Base-by-base conservation (phyloP, 1,140 invertebrate species). In the Wasmannia auropunctata region DNA sequence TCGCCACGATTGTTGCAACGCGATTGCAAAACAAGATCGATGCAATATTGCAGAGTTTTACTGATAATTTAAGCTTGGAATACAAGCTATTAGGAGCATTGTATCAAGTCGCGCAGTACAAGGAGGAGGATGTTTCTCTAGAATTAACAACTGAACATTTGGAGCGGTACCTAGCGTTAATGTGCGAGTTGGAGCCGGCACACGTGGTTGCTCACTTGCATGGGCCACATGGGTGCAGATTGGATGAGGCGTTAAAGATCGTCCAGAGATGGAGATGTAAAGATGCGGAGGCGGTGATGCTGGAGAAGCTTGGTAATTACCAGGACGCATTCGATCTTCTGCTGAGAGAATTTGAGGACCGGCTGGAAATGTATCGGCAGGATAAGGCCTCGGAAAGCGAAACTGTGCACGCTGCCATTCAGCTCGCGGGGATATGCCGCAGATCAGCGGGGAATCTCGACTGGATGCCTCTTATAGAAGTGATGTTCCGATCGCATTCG, bases 141-240 rank as follows among this genome's bases (percentile, higher is more conserved):
- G 94, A 96, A 72, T 90, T 97, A 40, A 95, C 96, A 16, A 91
- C 95, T 1, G 90, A 93, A 54, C 93, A 96, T 31, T 93, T 96
- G 22, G 97, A 97, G 91, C 94, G 94, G 81, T 96, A 97, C 91
- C 95, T 98, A 63, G 95, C 96, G 69, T 94, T 98, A 3, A 96
- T 98, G 95, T 98, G 97, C 90, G 94, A 96, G 86, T 94, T 96
- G 91, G 95, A 97, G 67, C 95, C 96, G 2, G 92, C 94, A 37
- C 93, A 19, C 58, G 95, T 95, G 28, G 91, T 94, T 67, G 74
- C 74, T 79, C 94, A 95, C 85, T 88, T 95, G 25, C 91, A 93
- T 85, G 93, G 93, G 31, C 56, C 91, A 46, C 93, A 95, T 75
- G 94, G 94, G n/a, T 95, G 94, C 85, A 91, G 93, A 86, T 85